These are phyloP conservation scores for Atrina japonica DNA, from an alignment of 2,888 invertebrate species.

Conservation along the genomic window DNA sequence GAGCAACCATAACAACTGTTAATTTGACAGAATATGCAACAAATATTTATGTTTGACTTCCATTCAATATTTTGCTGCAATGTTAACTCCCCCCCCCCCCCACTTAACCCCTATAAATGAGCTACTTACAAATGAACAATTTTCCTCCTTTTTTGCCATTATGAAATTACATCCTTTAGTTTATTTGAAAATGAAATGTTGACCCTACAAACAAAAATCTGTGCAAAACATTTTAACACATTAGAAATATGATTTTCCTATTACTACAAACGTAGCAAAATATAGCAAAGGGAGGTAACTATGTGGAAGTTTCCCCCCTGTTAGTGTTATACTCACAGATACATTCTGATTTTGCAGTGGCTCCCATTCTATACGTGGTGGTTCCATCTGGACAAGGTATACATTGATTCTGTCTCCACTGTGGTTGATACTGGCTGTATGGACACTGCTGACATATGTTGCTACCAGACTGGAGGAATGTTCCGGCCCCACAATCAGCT, in stretches of 20 bases:
- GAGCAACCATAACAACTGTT: not conserved
- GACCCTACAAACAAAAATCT: not conserved
- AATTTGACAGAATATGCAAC: too few relatives aligned
- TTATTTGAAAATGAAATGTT: too few relatives aligned
- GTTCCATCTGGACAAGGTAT: constrained; percentile 36
- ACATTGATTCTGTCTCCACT: constrained; percentile 48
- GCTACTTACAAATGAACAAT: too few relatives aligned
- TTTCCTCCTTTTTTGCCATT: too few relatives aligned
- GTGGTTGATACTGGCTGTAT: constrained; percentile 70
- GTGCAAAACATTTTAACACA: not conserved
- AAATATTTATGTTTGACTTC: too few relatives aligned
- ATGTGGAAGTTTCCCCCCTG: not conserved
- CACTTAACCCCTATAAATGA: too few relatives aligned
- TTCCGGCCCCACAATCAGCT: constrained; percentile 91
- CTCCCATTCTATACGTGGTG: constrained; percentile 17
- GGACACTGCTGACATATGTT: constrained; percentile 90
- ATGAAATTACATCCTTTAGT: too few relatives aligned
- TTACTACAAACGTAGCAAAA: too few relatives aligned
- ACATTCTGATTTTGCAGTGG: constrained; percentile 25
- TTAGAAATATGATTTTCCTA: not conserved
- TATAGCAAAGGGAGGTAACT: too few relatives aligned
- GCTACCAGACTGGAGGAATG: constrained; percentile 86
- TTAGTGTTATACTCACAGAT: constrained; percentile 26
- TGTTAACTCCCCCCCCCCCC: too few relatives aligned
- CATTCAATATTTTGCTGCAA: too few relatives aligned